Percentiles rank a stretch among this genome's conserved stretches.
Evolutionary conservation across 1,140 invertebrate genomes (phyloP).

Genomic region (Oppia nitens): DNA sequence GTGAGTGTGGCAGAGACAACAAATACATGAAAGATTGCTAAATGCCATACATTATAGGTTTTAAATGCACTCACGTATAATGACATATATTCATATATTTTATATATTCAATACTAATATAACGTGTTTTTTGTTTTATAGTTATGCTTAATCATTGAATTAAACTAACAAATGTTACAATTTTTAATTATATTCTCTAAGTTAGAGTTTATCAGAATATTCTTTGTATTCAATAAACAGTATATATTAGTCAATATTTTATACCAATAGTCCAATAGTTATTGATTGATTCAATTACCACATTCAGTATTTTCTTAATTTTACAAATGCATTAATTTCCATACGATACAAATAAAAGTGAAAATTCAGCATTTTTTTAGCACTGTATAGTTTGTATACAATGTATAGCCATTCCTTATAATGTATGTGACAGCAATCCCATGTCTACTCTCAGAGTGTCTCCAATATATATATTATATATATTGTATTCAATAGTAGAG

Average conservation of each 20-base stretch:
- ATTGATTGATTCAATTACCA: not conserved
- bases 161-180: no score
- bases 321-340: not conserved
- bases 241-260: no score
- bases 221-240: no score
- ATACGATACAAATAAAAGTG: not conserved
- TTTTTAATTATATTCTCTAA: no score
- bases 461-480: not conserved
- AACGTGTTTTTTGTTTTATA: not conserved
- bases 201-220: no score
- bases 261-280: no score
- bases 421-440: not conserved
- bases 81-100: not conserved
- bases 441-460: not conserved
- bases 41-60: not conserved
- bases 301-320: not conserved
- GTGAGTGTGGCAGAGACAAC: not conserved
- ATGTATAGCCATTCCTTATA: no score
- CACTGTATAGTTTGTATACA: no score
- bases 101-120: not conserved
- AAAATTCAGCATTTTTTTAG: not conserved
- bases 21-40: not conserved
- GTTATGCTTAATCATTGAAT: no score
- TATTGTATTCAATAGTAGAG: no score
- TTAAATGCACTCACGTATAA: not conserved